Conservation (phyloP, 2,113 vertebrate genomes). For the Galeopterus variegatus region DNA sequence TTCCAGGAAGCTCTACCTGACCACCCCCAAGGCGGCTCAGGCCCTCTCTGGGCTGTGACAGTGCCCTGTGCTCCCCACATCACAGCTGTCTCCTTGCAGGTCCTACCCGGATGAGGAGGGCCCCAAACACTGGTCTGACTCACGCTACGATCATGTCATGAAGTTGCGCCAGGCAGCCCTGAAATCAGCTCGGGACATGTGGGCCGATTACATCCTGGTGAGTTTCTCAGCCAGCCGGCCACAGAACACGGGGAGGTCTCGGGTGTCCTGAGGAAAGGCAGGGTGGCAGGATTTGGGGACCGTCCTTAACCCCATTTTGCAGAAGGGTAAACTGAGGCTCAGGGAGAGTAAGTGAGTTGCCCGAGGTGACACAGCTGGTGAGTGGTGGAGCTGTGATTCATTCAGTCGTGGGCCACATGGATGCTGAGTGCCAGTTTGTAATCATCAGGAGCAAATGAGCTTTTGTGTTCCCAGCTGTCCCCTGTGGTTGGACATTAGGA, state of each 20-base stretch:
- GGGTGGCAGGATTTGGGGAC: too few species aligned
- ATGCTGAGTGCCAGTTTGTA: background rate
- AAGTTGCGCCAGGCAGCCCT: slow-evolving; percentile 94
- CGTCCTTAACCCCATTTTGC: background rate
- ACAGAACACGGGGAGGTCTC: fast-evolving
- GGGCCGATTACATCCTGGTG: slow-evolving; percentile 96
- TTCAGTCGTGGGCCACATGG: background rate
- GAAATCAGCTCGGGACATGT: slow-evolving; percentile 93
- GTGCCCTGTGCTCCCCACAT: background rate
- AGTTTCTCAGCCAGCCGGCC: slow-evolving; percentile 10
- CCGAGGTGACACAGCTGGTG: background rate
- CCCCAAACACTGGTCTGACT: slow-evolving; percentile 94
- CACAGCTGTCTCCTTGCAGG: slow-evolving; percentile 56
- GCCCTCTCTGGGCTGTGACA: background rate
- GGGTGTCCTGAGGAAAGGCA: fast-evolving
- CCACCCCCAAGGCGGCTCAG: background rate
- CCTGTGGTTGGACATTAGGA: background rate
- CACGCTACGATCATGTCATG: slow-evolving; percentile 95
- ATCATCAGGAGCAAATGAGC: background rate
- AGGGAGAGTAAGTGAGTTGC: too few species aligned
- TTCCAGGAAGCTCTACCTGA: background rate
- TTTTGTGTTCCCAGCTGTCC: background rate
- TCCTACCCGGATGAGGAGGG: slow-evolving; percentile 92
- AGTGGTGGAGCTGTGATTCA: background rate
- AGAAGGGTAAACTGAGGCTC: background rate